Evolutionary conservation across 2,113 vertebrate genomes (phyloP).

Genomic region (Asarcornis scutulata): DNA sequence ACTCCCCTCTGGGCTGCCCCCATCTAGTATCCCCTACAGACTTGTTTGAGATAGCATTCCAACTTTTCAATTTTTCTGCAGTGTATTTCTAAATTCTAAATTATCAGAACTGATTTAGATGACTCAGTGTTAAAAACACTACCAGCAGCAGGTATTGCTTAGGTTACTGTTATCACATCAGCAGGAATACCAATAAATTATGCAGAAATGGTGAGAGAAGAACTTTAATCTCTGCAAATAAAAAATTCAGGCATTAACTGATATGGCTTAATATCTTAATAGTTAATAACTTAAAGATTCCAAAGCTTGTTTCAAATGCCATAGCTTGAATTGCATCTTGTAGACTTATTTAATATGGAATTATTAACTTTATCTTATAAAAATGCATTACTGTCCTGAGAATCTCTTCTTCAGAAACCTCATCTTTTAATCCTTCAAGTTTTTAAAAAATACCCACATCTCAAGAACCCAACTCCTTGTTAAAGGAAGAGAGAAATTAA

Average conservation of each 20-base stretch:
- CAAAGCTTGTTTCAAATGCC: background rate
- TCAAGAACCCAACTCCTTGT: background rate
- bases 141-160: background rate
- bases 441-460: background rate
- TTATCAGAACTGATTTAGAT: background rate
- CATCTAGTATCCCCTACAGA: background rate
- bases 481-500: background rate
- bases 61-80: background rate
- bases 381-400: background rate
- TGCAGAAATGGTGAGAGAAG: background rate
- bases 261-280: background rate
- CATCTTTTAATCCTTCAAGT: background rate
- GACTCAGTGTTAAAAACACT: background rate
- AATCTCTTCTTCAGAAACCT: background rate
- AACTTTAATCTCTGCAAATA: background rate
- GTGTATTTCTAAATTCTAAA: background rate
- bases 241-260: background rate
- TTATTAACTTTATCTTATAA: background rate
- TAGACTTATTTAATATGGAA: background rate
- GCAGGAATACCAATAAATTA: background rate
- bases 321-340: background rate
- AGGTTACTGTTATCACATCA: background rate
- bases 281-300: background rate
- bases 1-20: background rate
- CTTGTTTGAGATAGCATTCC: background rate